These are phyloP conservation scores for Melolontha melolontha DNA, from an alignment of 2,888 invertebrate genomes.

Conservation along the genomic window DNA sequence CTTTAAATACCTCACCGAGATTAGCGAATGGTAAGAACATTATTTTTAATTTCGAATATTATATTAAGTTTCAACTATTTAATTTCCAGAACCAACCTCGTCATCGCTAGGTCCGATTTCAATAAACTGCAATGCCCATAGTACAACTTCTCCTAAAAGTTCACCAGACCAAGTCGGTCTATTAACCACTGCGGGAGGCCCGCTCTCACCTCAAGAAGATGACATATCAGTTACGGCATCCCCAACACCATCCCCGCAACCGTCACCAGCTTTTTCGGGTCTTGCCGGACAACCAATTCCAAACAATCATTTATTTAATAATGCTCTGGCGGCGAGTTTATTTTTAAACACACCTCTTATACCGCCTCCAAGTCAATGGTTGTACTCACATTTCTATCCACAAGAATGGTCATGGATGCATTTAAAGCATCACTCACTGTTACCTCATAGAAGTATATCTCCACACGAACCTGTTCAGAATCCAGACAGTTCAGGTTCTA, in stretches of 20 bases:
- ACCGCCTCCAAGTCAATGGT: conserved; percentile 82
- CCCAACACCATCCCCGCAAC: conserved; percentile 71
- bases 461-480: conserved; percentile 54
- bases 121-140: conserved; percentile 72
- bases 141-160: conserved; percentile 77
- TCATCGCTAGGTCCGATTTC: conserved; percentile 64
- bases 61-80: neutral
- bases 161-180: conserved; percentile 67
- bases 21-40: conserved; percentile 66
- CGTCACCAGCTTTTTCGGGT: conserved; percentile 57
- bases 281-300: conserved; percentile 50
- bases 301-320: conserved; percentile 67
- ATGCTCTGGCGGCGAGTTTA: conserved; percentile 76
- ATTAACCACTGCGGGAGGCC: conserved; percentile 66
- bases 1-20: conserved; percentile 67
- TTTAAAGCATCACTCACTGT: conserved; percentile 60
- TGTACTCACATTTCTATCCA: conserved; percentile 82
- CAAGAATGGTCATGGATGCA: conserved; percentile 79
- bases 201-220: conserved; percentile 70
- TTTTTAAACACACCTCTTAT: conserved; percentile 81
- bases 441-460: conserved; percentile 49
- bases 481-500: conserved; percentile 53
- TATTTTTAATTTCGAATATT: neutral
- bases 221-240: conserved; percentile 76
- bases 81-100: conserved; percentile 61